phyloP scores from a whole-genome alignment of 2,797 vertebrate species.

The Sebastolobus alascanus region DNA sequence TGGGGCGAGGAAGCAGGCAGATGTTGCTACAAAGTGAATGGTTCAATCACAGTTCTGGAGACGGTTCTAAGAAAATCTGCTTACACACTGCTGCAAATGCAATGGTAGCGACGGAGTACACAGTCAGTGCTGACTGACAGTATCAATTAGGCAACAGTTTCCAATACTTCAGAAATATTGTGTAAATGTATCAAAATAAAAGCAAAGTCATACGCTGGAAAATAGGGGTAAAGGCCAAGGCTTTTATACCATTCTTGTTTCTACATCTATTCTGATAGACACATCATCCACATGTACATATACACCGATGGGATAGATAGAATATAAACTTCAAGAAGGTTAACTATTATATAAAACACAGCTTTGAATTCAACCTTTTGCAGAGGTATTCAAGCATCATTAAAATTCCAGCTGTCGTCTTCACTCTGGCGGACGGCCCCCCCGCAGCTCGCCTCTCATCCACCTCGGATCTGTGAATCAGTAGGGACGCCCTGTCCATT shows the following conservation, averaged over 20 bases:
- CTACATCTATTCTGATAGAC: neutral
- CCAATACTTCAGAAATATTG: neutral
- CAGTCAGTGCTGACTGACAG: slow-evolving; percentile 6
- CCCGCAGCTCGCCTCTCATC: slow-evolving; percentile 53
- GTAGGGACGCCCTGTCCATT: slow-evolving; percentile 54
- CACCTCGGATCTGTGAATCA: slow-evolving; percentile 64
- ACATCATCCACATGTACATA: neutral
- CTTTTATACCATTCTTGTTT: neutral
- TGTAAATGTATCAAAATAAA: neutral
- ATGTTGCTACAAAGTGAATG: slow-evolving; percentile 60
- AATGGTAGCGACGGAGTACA: neutral
- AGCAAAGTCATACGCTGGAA: neutral
- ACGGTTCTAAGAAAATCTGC: slow-evolving; percentile 32
- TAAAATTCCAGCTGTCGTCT: slow-evolving; percentile 43
- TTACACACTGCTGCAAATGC: slow-evolving; percentile 9
- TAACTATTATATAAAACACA: slow-evolving; percentile 3
- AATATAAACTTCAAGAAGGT: neutral
- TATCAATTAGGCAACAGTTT: neutral
- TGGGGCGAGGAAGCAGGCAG: slow-evolving; percentile 45
- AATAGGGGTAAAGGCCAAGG: neutral
- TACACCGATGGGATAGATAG: rapidly evolving
- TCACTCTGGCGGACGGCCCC: slow-evolving; percentile 55
- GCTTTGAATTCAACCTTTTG: slow-evolving; percentile 8
- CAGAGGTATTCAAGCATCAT: slow-evolving; percentile 26
- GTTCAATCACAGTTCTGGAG: slow-evolving; percentile 52